phyloP scores from a whole-genome alignment of 2,797 vertebrate species.

The Molossus alvarezi region DNA sequence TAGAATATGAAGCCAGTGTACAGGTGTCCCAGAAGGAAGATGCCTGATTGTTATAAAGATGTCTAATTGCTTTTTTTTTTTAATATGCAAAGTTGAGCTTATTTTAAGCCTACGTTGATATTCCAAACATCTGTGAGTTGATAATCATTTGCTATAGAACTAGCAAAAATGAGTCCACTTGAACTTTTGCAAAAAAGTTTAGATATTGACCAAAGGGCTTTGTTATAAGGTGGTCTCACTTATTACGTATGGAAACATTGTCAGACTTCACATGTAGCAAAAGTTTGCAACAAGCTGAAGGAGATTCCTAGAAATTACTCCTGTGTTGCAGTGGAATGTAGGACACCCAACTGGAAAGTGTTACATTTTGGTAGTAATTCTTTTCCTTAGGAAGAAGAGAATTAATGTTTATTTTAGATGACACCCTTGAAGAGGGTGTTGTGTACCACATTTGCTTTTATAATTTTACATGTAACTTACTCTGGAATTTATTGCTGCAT shows the following conservation, averaged over 20 bases:
- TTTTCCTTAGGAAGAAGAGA: constrained; percentile 41
- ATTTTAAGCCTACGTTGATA: constrained; percentile 18
- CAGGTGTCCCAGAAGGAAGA: constrained; percentile 10
- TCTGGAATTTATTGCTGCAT: neutral
- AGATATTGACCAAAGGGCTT: constrained; percentile 18
- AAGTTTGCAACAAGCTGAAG: neutral
- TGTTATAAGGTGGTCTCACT: constrained; percentile 14
- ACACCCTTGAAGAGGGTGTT: constrained; percentile 1
- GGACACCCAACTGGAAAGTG: neutral
- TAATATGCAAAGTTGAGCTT: neutral
- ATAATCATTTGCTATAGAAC: constrained; percentile 31
- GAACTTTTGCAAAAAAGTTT: constrained; percentile 32
- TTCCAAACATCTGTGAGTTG: neutral
- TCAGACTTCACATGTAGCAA: neutral
- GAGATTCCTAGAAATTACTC: constrained; percentile 69
- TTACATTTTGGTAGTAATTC: constrained; percentile 50
- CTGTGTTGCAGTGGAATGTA: neutral
- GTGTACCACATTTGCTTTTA: neutral
- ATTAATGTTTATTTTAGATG: constrained; percentile 30
- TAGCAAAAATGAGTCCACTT: neutral
- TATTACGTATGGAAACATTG: neutral
- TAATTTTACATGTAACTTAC: neutral
- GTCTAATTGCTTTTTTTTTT: constrained; percentile 24
- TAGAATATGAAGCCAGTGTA: neutral
- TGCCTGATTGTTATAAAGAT: constrained; percentile 33